Evolutionary conservation across 2,113 vertebrate genomes (phyloP).

Genomic region (Aythya baeri): DNA sequence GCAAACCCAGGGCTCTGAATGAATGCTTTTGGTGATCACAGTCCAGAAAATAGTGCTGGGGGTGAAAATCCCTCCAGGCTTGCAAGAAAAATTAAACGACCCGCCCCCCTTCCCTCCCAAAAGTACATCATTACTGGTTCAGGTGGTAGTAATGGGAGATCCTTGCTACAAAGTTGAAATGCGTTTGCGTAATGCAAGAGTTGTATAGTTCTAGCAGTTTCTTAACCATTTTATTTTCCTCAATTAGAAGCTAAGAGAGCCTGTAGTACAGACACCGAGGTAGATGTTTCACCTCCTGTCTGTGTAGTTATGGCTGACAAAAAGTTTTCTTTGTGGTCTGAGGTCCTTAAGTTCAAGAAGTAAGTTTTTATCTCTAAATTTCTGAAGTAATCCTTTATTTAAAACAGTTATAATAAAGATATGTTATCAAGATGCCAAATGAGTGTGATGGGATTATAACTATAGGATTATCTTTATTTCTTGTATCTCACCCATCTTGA

Average conservation of each 20-base stretch:
- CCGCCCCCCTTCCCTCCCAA: too few species aligned
- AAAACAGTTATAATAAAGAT: background rate
- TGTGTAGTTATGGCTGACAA: background rate
- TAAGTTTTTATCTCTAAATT: background rate
- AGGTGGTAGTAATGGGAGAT: background rate
- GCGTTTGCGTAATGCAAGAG: background rate
- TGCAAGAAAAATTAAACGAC: background rate
- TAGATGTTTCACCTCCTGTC: background rate
- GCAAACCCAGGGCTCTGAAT: background rate
- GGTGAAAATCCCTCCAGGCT: background rate
- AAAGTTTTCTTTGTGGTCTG: background rate
- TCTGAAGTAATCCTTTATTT: background rate
- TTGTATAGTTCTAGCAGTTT: background rate
- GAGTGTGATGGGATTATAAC: background rate
- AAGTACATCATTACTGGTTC: background rate
- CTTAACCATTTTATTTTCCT: background rate
- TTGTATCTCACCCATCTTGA: background rate
- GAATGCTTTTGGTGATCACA: background rate
- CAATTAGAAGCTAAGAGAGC: background rate
- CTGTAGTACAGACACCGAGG: background rate
- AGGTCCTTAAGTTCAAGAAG: background rate
- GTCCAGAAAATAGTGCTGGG: background rate
- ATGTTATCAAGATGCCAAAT: background rate
- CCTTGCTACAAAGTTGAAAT: background rate
- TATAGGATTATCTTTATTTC: background rate